A percentile compares a stretch with the other conserved stretches of the same genome.
phyloP scores from a whole-genome alignment of 2,888 invertebrate species.

The Cacoxenus indagator region DNA sequence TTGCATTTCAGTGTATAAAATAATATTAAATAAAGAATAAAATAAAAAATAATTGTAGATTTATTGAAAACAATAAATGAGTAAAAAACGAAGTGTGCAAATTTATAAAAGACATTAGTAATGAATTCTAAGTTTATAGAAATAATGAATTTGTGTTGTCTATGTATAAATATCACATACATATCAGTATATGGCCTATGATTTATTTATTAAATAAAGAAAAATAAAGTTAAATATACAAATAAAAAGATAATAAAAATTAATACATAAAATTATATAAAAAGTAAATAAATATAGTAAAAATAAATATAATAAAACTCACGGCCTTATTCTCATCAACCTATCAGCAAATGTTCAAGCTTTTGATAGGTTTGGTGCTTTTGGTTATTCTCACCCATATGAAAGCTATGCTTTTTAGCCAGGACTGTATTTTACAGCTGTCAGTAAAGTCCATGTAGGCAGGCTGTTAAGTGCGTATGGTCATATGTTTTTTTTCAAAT shows the following conservation, averaged over 20 bases:
- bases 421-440: too few relatives aligned
- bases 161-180: conserved; percentile 69
- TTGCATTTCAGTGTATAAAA: conserved; percentile 13
- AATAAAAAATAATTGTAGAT: conserved; percentile 28
- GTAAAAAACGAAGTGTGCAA: neutral
- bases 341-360: too few relatives aligned
- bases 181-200: conserved; percentile 70
- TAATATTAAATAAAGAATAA: conserved; percentile 26
- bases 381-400: too few relatives aligned
- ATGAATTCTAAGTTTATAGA: conserved; percentile 26
- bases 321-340: too few relatives aligned
- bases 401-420: too few relatives aligned
- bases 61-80: conserved; percentile 16
- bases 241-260: conserved; percentile 20
- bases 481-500: too few relatives aligned
- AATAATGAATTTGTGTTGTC: conserved; percentile 55
- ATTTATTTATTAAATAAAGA: conserved; percentile 59
- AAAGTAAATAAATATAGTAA: neutral
- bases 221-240: conserved; percentile 30
- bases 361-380: too few relatives aligned
- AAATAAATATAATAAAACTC: conserved; percentile 8
- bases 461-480: too few relatives aligned
- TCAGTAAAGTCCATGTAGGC: too few relatives aligned
- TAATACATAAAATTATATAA: too few relatives aligned
- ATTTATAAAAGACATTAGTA: conserved; percentile 22